These are phyloP conservation scores for Philereme vetulata DNA, from an alignment of 2,888 invertebrate species.

Conservation along the genomic window DNA sequence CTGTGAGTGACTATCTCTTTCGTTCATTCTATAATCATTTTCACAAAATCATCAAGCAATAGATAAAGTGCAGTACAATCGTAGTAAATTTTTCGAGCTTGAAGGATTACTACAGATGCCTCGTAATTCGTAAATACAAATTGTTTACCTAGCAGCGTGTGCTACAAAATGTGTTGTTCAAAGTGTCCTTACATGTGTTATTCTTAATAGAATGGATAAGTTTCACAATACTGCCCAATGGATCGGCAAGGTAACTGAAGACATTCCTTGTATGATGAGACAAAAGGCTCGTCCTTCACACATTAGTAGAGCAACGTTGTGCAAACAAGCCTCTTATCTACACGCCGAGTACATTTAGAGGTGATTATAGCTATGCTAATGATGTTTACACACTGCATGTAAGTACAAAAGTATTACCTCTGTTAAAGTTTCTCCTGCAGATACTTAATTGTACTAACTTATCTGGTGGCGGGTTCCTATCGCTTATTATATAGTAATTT, in stretches of 20 bases:
- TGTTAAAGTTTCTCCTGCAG: constrained; percentile 51
- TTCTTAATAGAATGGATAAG: constrained; percentile 40
- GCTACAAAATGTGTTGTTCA: constrained; percentile 35
- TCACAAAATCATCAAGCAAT: constrained; percentile 14
- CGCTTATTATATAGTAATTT: constrained; percentile 53
- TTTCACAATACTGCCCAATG: constrained; percentile 42
- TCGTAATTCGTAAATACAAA: constrained; percentile 33
- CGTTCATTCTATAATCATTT: constrained; percentile 6
- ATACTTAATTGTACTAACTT: constrained; percentile 57
- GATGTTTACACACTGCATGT: constrained; percentile 71
- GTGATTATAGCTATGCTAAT: constrained; percentile 76
- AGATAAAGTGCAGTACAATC: not conserved
- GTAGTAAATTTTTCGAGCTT: constrained; percentile 24
- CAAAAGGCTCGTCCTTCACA: constrained; percentile 81
- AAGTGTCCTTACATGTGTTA: constrained; percentile 44
- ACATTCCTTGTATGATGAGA: constrained; percentile 63
- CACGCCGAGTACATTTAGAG: constrained; percentile 68
- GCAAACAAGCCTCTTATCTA: constrained; percentile 76
- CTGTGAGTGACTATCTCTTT: constrained; percentile 2
- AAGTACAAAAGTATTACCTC: constrained; percentile 60
- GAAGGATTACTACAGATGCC: constrained; percentile 17
- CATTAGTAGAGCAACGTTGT: constrained; percentile 75
- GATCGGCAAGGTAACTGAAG: constrained; percentile 72
- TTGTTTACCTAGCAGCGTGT: constrained; percentile 26
- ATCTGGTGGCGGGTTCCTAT: constrained; percentile 70